These are phyloP conservation scores for Leptinotarsa lineolata DNA, from an alignment of 1,140 invertebrate species.

Conservation along the genomic window DNA sequence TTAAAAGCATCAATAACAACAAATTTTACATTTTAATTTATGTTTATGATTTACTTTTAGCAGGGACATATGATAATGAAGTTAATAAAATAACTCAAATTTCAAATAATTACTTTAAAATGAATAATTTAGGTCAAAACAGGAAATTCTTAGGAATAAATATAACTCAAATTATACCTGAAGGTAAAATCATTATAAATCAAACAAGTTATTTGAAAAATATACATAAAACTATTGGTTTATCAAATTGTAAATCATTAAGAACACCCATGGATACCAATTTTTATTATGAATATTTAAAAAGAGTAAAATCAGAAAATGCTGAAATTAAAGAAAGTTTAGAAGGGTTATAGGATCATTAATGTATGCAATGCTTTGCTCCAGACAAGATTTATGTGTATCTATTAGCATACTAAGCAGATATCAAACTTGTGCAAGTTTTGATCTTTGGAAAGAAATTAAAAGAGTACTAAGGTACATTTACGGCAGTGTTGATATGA, in stretches of 20 bases:
- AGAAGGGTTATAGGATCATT: conserved; percentile 32
- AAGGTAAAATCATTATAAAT: conserved; percentile 2
- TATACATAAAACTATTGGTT: not conserved
- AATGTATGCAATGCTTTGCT: conserved; percentile 37
- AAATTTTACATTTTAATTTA: not conserved
- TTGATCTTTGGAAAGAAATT: not conserved
- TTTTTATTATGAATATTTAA: not conserved
- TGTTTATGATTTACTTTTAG: not conserved
- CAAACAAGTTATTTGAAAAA: not conserved
- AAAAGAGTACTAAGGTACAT: conserved; percentile 17
- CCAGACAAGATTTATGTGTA: conserved; percentile 34
- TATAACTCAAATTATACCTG: not conserved
- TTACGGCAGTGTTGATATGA: not conserved
- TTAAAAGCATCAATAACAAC: not conserved
- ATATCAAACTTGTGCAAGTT: conserved; percentile 16
- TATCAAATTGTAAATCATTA: not conserved
- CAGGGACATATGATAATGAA: not conserved
- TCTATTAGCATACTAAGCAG: conserved; percentile 15
- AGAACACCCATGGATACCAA: conserved; percentile 1
- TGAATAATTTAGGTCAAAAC: not conserved
- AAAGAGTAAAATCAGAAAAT: conserved; percentile 23
- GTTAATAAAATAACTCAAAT: not conserved
- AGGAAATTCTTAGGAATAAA: not conserved
- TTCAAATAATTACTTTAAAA: not conserved
- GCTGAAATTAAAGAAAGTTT: conserved; percentile 31